These are phyloP conservation scores for Eupithecia insigniata DNA, from an alignment of 2,888 invertebrate species.

Conservation along the genomic window DNA sequence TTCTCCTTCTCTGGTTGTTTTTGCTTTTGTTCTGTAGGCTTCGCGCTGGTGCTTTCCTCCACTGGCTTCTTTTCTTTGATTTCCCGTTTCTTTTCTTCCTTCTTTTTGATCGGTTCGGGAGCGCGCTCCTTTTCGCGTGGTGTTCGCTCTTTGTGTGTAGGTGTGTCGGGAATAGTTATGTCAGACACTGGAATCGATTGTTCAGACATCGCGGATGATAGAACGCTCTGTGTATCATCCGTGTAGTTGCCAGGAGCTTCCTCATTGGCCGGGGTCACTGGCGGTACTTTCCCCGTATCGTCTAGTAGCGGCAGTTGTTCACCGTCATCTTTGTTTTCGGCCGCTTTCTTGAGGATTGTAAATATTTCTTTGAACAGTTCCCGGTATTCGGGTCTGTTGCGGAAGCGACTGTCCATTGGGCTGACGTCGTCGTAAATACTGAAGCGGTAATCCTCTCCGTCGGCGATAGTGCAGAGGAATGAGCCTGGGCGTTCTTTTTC, in stretches of 20 bases:
- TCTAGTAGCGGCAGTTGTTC: conserved; percentile 89
- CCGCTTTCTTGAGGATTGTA: conserved; percentile 91
- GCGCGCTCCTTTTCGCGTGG: conserved; percentile 54
- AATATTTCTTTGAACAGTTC: conserved; percentile 93
- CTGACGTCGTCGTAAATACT: conserved; percentile 92
- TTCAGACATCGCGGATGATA: conserved; percentile 90
- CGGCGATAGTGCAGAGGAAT: conserved; percentile 92
- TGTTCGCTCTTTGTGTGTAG: conserved; percentile 79
- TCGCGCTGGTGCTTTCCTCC: conserved; percentile 64
- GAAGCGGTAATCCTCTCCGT: conserved; percentile 93
- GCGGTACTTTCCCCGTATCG: conserved; percentile 87
- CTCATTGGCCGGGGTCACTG: conserved; percentile 87
- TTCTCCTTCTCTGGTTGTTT: conserved; percentile 55
- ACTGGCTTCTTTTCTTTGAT: conserved; percentile 68
- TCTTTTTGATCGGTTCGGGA: conserved; percentile 65
- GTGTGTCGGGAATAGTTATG: conserved; percentile 82
- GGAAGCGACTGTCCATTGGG: conserved; percentile 91
- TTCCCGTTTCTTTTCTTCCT: conserved; percentile 57
- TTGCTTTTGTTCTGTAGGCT: conserved; percentile 57
- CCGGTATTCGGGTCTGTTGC: conserved; percentile 91
- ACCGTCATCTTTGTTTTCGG: conserved; percentile 92
- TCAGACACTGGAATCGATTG: conserved; percentile 88
- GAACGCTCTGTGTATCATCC: conserved; percentile 89
- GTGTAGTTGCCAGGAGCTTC: conserved; percentile 86
- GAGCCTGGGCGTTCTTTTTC: conserved; percentile 90